Evolutionary conservation across 2,888 invertebrate species (phyloP), one percentile per base, ranked within the genome.

Genomic region (Strigamia maritima): DNA sequence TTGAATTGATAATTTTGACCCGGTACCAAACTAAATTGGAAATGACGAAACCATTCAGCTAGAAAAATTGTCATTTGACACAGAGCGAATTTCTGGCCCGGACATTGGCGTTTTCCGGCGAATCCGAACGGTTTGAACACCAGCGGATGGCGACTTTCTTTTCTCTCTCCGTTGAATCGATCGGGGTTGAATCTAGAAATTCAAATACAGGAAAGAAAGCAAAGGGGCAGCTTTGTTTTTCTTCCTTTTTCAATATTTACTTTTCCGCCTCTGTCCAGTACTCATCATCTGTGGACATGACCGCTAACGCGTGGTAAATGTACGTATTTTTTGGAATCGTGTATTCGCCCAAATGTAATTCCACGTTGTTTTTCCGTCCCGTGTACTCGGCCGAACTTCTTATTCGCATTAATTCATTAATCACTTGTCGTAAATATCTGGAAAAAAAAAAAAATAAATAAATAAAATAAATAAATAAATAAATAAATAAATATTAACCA

Each of bases 81-180:
- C 74, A 84, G 83, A 1, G 84, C 83, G 81, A 85, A 84, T 28
- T 82, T 82, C 77, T 60, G 49, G 3, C 83, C 84, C 8, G 83
- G 84, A 80, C 84, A 84, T 26, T 82, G 81, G 6, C 84, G 81
- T 79, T 85, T 85, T 10, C 86, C 86, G n/a, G 81, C 81, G 83
- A 87, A 85, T 1, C 86, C 87, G 82, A 86, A 87, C 1, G 86
- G 86, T 70, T 83, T 82, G 80, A 85, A 87, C 1, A 83, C 82
- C 19, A 84, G 81, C 0, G 83, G 54, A 40, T 83, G 82, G 49
- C 83, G 80, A 16, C 12, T n/a, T 40, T 81, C 78, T 3, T 79
- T 77, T 77, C 83, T 83, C 24, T 80, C 80, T 4, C 19, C 26
- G 22, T 28, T n/a, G 76, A 82, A 82, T 22, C 81, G 75, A 16